phyloP scores from a whole-genome alignment of 2,888 invertebrate species.

The Stratiomys singularior region DNA sequence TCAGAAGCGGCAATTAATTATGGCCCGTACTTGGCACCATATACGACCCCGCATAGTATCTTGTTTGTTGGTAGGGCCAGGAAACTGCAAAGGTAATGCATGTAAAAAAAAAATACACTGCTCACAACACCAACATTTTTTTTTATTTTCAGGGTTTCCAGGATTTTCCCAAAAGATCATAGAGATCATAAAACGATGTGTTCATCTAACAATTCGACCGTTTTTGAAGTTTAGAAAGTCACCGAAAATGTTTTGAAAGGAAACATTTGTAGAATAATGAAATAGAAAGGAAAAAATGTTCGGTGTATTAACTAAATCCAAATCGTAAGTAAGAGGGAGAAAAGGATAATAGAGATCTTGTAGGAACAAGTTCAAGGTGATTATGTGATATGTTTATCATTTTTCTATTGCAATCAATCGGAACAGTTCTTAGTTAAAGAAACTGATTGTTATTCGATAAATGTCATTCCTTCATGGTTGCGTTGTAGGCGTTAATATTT shows the following conservation, averaged over 20 bases:
- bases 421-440: too few relatives aligned
- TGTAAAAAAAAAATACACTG: background rate
- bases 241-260: constrained; percentile 7
- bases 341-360: background rate
- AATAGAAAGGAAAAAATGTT: background rate
- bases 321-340: background rate
- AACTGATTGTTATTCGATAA: too few relatives aligned
- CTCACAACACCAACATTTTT: too few relatives aligned
- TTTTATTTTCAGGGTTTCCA: constrained; percentile 2
- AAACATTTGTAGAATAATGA: background rate
- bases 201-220: background rate
- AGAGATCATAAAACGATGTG: constrained; percentile 27
- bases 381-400: background rate
- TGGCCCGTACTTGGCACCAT: constrained; percentile 1
- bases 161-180: constrained; percentile 18
- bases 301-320: background rate
- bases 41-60: background rate
- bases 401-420: too few relatives aligned
- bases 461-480: too few relatives aligned
- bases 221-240: background rate
- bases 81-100: background rate
- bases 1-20: constrained; percentile 40
- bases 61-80: background rate
- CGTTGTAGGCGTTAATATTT: too few relatives aligned
- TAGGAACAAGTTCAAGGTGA: background rate